Base-by-base conservation (phyloP, 2,888 invertebrate species). In the Creontiades dilutus region DNA sequence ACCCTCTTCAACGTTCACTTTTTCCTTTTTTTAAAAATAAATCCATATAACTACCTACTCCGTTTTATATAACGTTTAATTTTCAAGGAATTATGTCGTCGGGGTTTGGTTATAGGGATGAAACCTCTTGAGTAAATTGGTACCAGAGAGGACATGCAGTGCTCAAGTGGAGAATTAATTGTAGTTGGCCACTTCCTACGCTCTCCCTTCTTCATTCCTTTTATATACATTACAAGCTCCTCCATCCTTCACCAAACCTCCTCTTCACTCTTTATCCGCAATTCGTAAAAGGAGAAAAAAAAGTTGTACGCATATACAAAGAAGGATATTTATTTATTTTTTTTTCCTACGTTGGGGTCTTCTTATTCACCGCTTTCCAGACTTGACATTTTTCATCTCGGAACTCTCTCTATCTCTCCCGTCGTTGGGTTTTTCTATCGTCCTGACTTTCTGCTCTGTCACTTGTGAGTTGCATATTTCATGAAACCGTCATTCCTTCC, bases 51-150 rank as follows among this genome's bases (percentile, higher is more conserved):
- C 52, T 23, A 68, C 0, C 68, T 12, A 12, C 68, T 78, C 37
- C 37, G 78, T 14, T 78, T 37, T 7, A 37, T 37, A 9, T 78
- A 78, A 47, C 37, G 78, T 78, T 78, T 78, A 46, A 78, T 46
- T 76, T 19, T 14, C 46, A 7, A 19, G 46, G n/a, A 19, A 28
- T 78, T 78, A 37, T 11, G 37, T 37, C 68, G 19, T 27, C 12
- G 68, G 23, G 27, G 23, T 13, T n/a, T 5, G 57, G n/a, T 57
- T n/a, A n/a, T 7, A 12, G 78, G 47, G 19, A 78, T 27, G 27
- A 28, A n/a, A 28, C 46, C 78, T 78, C 78, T 78, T 78, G 5
- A 78, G 46, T 78, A 78, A 78, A 78, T 78, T 78, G 78, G 78
- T 46, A 46, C 78, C 78, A 78, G 16, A n/a, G 46, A 78, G 68